Conservation (phyloP, 2,888 invertebrate genomes). For the Mythimna vitellina region DNA sequence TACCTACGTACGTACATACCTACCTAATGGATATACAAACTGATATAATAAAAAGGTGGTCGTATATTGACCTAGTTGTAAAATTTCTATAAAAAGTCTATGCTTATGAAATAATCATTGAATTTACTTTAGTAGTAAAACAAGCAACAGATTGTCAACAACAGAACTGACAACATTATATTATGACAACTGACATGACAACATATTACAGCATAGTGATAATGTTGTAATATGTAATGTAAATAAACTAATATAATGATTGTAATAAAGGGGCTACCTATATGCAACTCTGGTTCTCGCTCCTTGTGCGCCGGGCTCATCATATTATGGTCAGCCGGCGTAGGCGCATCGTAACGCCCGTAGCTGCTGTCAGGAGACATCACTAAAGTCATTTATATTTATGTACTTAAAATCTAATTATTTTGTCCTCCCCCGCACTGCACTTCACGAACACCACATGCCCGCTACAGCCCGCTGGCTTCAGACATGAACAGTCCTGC, state of each 20-base stretch:
- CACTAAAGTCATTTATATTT: conserved; percentile 87
- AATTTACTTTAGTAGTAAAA: background rate
- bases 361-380: conserved; percentile 93
- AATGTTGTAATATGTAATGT: conserved; percentile 45
- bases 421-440: conserved; percentile 82
- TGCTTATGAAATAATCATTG: background rate
- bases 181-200: conserved; percentile 21
- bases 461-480: conserved; percentile 68
- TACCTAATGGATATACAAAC: background rate
- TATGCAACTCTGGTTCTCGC: conserved; percentile 93
- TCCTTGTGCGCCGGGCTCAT: conserved; percentile 85
- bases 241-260: conserved; percentile 50
- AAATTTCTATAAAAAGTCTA: background rate
- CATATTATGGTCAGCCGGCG: conserved; percentile 88
- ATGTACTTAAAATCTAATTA: conserved; percentile 76
- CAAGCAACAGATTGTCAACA: conserved; percentile 26
- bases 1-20: background rate
- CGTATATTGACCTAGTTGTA: background rate
- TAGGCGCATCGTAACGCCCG: conserved; percentile 89
- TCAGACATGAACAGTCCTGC: conserved; percentile 75
- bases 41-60: background rate
- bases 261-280: conserved; percentile 88
- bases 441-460: conserved; percentile 88
- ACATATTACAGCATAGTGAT: conserved; percentile 41
- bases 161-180: conserved; percentile 25